phyloP scores from a whole-genome alignment of 2,888 invertebrate species.

The Hyalella azteca region DNA sequence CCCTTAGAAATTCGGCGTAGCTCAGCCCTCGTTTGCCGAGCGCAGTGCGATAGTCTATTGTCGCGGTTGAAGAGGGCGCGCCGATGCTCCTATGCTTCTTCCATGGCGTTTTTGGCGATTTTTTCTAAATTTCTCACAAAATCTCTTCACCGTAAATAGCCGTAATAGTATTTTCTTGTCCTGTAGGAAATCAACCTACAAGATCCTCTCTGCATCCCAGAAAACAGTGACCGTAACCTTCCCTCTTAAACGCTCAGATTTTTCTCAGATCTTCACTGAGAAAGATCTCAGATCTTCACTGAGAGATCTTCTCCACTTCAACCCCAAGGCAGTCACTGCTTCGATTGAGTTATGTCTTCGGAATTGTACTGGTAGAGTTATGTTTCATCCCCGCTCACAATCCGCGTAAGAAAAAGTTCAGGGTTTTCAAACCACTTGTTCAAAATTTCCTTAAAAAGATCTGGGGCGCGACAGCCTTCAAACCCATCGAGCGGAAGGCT shows the following conservation, averaged over 20 bases:
- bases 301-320: background rate
- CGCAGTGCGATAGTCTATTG: slow-evolving; percentile 21
- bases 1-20: slow-evolving; percentile 27
- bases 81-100: slow-evolving; percentile 23
- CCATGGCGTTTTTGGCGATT: slow-evolving; percentile 21
- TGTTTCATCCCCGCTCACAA: slow-evolving; percentile 30
- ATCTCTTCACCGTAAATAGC: background rate
- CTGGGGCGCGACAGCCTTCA: too few species aligned
- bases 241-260: background rate
- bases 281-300: too few species aligned
- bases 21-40: slow-evolving; percentile 34
- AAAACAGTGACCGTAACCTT: slow-evolving; percentile 30
- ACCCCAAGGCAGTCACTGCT: background rate
- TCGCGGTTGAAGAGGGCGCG: slow-evolving; percentile 37
- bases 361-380: slow-evolving; percentile 33
- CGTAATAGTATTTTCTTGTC: slow-evolving; percentile 32
- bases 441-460: slow-evolving; percentile 11
- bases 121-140: slow-evolving; percentile 12
- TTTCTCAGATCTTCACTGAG: too few species aligned
- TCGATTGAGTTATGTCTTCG: slow-evolving; percentile 35
- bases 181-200: background rate
- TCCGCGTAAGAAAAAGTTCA: slow-evolving; percentile 29
- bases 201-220: slow-evolving; percentile 20
- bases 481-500: too few species aligned
- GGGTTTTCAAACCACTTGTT: slow-evolving; percentile 18